Base-by-base conservation (phyloP, 2,888 invertebrate species). In the Hyppa rectilinea region DNA sequence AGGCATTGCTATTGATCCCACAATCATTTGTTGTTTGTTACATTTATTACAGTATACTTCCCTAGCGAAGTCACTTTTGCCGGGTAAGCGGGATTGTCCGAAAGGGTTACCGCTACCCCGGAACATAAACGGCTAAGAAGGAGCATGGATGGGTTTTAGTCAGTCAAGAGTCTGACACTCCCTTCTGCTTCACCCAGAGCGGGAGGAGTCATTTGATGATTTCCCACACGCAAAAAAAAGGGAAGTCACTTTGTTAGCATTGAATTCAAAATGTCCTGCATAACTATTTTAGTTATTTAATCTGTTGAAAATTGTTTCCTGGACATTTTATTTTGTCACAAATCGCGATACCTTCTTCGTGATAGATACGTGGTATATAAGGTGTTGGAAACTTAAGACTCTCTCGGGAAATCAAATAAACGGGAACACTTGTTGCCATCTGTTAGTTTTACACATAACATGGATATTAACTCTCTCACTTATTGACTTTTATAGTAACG, bases 361-460 rank as follows among this genome's bases (percentile, higher is more conserved):
- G 60, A 70, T 58, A 69, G 34, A 65, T 70, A 53, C 20, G 43
- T 36, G 26, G 26, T n/a, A 63, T 31, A 58, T 31, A 64, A 50
- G 26, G 43, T 56, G 60, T 50, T 17, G 49, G 55, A 12, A 71
- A 64, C 49, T 67, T 38, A 64, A 40, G 14, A 40, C 45, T 53
- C 68, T 31, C 53, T 2, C 6, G 71, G 73, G 78, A 78, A 80
- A 80, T 74, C 50, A 60, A 77, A 69, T 78, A 78, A 73, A 68
- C 52, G 50, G 23, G 36, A 38, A 26, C 34, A 52, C 36, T 60
- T 31, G 40, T 49, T 43, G 62, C 49, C 26, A 71, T 66, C 38
- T 43, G 50, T 71, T 68, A 66, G 63, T 68, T 62, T 66, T 55
- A 56, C 26, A 61, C 36, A 59, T 52, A 52, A 17, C 26, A 47